Base-by-base conservation (phyloP, 35 echinoderm and acorn worm genomes). In the Ophioderma brevispina region DNA sequence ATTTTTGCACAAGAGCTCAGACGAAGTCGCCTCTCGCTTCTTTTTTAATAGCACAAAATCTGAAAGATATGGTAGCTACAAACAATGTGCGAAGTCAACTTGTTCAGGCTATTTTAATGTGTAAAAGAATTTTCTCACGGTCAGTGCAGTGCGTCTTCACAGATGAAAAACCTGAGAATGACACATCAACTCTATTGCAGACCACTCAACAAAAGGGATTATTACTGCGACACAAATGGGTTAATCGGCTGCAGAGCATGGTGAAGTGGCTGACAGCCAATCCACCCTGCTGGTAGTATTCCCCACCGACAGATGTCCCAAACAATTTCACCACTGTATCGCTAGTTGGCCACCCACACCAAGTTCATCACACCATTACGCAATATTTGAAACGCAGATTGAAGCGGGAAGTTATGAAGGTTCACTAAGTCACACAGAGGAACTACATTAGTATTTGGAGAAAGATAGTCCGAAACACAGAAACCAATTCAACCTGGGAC, bases 231-330 rank as follows among this genome's bases (percentile, higher is more conserved):
- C 32, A 11, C 39, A 87, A 18, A 87, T 87, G 85, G n/a, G 85
- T 87, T 33, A 36, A 25, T 6, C 35, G 85, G 31, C 38, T 87
- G 21, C 63, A 78, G 34, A 75, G 85, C 32, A 87, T 87, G 85
- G 85, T 87, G 0, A 64, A 87, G 38, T 87, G 85, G 85, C 85
- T 31, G 85, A 87, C 18, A 87, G 85, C n/a, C 63, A 87, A 87
- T 36, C 85, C n/a, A n/a, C 77, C 33, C 40, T 87, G 13, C 35
- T 87, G 38, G 85, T 87, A 30, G 70, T 87, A 6, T 87, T 87
- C 37, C n/a, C 35, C 63, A 87, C 31, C 85, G 75, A n/a, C 85
- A 87, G 70, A 75, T 78, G 35, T 76, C 85, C 14, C 85, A 87
- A 76, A 78, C 85, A 6, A 19, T 76, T 36, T 39, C 85, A 33